Evolutionary conservation across 2,797 vertebrate species (phyloP).

Genomic region (Sciurus carolinensis): DNA sequence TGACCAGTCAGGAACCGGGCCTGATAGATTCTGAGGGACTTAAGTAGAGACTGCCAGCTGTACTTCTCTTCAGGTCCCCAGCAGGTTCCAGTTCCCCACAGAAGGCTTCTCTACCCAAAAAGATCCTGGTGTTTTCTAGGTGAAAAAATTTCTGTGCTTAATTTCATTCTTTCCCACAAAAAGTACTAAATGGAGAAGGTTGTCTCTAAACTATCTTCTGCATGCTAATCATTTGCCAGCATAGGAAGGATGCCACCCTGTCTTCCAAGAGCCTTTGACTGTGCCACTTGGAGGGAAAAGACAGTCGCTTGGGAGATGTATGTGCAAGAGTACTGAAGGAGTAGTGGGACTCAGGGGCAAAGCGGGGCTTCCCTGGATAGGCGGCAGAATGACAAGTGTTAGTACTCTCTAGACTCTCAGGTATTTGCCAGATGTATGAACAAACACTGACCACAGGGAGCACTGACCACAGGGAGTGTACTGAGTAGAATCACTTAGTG

Average conservation of each 20-base stretch:
- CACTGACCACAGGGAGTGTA: not conserved
- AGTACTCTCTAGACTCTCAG: not conserved
- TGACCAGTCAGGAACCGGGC: rapidly evolving
- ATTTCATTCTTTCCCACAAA: not conserved
- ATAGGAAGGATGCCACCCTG: not conserved
- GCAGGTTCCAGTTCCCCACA: not conserved
- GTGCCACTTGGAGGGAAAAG: not conserved
- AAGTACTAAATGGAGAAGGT: not conserved
- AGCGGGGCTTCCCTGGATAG: no score
- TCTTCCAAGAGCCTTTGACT: not conserved
- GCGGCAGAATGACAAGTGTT: not conserved
- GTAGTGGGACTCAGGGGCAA: not conserved
- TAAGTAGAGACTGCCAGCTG: not conserved
- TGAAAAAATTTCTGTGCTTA: not conserved
- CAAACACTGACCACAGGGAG: not conserved
- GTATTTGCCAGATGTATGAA: not conserved
- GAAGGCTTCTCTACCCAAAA: not conserved
- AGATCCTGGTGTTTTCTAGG: not conserved
- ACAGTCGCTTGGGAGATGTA: no score
- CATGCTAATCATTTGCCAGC: not conserved
- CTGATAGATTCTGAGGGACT: not conserved
- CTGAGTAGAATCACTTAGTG: not conserved
- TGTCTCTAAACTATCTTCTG: not conserved
- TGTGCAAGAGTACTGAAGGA: not conserved
- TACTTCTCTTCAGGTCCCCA: not conserved